phyloP scores from a whole-genome alignment of 2,797 vertebrate genomes.

The Spondyliosoma cantharus region DNA sequence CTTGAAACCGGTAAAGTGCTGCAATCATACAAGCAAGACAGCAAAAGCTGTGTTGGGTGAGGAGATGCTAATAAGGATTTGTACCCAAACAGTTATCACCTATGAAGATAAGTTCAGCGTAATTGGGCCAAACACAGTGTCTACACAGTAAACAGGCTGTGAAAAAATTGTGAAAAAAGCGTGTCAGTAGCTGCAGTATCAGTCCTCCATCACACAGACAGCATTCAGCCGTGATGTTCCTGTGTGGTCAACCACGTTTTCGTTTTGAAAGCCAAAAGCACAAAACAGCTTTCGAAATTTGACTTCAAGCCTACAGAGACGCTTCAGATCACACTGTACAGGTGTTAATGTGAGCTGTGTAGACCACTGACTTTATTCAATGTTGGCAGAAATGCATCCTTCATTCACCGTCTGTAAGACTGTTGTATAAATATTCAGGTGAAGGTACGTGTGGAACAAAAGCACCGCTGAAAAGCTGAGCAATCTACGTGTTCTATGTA shows the following conservation, averaged over 20 bases:
- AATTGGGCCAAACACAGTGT: background rate
- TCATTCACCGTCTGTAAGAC: background rate
- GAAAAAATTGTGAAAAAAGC: background rate
- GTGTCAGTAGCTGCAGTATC: background rate
- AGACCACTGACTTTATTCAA: background rate
- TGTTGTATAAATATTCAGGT: background rate
- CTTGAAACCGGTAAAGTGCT: too few relatives aligned
- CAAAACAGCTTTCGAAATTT: background rate
- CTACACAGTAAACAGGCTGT: background rate
- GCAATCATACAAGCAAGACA: too few relatives aligned
- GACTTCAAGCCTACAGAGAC: background rate
- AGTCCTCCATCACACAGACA: constrained; percentile 10
- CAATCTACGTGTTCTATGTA: background rate
- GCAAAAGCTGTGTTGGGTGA: background rate
- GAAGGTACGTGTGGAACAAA: background rate
- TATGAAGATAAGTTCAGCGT: background rate
- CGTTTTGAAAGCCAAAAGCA: background rate
- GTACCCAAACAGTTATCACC: background rate
- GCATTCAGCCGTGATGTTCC: background rate
- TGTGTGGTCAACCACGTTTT: background rate
- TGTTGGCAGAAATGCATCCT: background rate
- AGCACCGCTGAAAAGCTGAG: background rate
- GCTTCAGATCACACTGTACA: background rate
- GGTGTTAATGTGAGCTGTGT: background rate
- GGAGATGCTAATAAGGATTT: background rate